Conservation (phyloP, 2,888 invertebrate genomes). For the Cerceris ruficornis region DNA sequence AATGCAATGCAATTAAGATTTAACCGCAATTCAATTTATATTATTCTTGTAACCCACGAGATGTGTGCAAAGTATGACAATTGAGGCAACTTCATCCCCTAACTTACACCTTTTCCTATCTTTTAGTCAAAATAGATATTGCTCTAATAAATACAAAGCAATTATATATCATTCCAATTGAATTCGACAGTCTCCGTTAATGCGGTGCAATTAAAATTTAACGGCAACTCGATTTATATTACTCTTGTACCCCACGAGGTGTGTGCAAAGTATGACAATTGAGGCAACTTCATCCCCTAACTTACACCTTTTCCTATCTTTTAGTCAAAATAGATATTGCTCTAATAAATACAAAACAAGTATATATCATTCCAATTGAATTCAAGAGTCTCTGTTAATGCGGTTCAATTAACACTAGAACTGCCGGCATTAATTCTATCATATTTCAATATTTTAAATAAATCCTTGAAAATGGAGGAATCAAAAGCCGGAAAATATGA, state of each 20-base stretch:
- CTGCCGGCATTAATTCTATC: no score
- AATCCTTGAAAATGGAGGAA: no score
- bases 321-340: neutral
- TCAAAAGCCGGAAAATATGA: no score
- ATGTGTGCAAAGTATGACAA: conserved; percentile 3
- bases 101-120: no score
- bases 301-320: no score
- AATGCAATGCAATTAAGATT: conserved; percentile 66
- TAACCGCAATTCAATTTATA: conserved; percentile 68
- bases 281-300: no score
- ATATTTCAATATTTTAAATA: no score
- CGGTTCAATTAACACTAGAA: no score
- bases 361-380: neutral
- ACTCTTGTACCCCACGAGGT: conserved; percentile 7
- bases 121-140: no score
- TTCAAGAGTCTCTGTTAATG: no score
- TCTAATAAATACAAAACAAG: no score
- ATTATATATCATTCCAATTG: neutral
- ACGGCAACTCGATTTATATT: conserved; percentile 68
- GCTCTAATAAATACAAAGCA: no score
- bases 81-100: neutral
- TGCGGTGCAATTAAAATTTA: conserved; percentile 63
- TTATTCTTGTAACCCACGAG: conserved; percentile 21
- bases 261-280: neutral
- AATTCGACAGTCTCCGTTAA: conserved; percentile 59